Base-by-base conservation (phyloP, 2,797 vertebrate genomes). In the Coendou prehensilis region DNA sequence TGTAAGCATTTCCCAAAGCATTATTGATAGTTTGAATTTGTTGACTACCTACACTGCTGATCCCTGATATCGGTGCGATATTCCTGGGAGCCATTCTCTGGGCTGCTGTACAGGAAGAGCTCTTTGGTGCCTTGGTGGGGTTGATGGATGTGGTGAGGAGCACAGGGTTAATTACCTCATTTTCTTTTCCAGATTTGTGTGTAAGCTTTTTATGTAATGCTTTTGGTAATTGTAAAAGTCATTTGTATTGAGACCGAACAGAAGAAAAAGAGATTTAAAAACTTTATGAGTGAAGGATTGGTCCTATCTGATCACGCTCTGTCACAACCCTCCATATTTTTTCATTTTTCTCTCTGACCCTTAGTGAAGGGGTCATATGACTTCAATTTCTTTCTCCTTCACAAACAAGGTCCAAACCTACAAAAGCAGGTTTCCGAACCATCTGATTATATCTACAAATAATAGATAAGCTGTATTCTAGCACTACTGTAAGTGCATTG, bases 191-290 rank as follows among this genome's bases (percentile, higher is more conserved):
- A 81, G 33, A 10, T 94, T 45, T 80, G 23, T 63, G 14, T 79
- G 41, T 37, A 13, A 52, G 14, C 26, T 22, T 79, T 57, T 30
- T 61, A 37, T 67, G 4, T 18, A 9, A 86, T 47, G 47, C 45
- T 57, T 71, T 30, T 45, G n/a, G 37, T 89, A 91, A 82, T 37
- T 82, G 7, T 56, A 82, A 88, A 78, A 88, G 41, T 94, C 73
- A 76, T 20, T 59, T 88, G 52, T 20, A 88, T 73, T 79, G 54
- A 52, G 56, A 61, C 28, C 13, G 7, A 95, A 82, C 17, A 94
- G 75, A 80, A 84, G 26, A 37, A 73, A 90, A 81, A 28, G 4
- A 9, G 20, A 47, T 82, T 91, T 87, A 76, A 84, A 83, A 59
- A 0, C 20, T 93, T 94, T 15, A 0, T 23, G 30, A 71, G 45